Evolutionary conservation across 2,888 invertebrate species (phyloP).

Genomic region (Scelioninae gen. 1): DNA sequence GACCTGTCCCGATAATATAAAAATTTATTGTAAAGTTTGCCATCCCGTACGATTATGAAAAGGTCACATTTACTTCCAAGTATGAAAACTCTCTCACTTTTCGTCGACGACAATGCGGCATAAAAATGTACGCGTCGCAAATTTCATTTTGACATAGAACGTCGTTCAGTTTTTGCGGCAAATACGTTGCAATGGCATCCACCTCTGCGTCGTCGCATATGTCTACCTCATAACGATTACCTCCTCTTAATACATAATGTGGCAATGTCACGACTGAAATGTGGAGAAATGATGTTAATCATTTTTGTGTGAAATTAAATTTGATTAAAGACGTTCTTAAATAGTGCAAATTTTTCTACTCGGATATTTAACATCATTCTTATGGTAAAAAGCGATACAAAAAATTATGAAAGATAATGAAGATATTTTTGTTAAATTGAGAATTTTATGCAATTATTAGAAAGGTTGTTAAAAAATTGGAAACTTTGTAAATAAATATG

Average conservation of each 20-base stretch:
- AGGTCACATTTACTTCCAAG: neutral
- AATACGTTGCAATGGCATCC: slow-evolving; percentile 74
- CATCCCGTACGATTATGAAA: neutral
- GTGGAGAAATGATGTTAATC: slow-evolving; percentile 24
- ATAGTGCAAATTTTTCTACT: slow-evolving; percentile 6
- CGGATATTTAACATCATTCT: neutral
- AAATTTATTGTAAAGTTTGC: slow-evolving; percentile 26
- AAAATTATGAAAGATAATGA: too few species aligned
- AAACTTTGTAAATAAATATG: neutral
- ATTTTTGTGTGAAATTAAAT: slow-evolving; percentile 13
- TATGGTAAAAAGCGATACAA: too few species aligned
- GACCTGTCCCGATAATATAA: slow-evolving; percentile 53
- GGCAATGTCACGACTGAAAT: slow-evolving; percentile 76
- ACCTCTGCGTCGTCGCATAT: slow-evolving; percentile 76
- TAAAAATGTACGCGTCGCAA: slow-evolving; percentile 76
- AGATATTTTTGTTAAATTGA: too few species aligned
- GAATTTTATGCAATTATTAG: too few species aligned
- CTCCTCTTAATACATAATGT: slow-evolving; percentile 76
- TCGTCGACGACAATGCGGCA: slow-evolving; percentile 75
- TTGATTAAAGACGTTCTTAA: neutral
- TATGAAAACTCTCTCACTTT: slow-evolving; percentile 72
- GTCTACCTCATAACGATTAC: slow-evolving; percentile 75
- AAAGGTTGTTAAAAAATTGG: neutral
- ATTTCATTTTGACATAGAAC: slow-evolving; percentile 75
- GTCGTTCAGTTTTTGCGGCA: slow-evolving; percentile 76